These are phyloP conservation scores for Chaetops frenatus DNA, from an alignment of 2,113 vertebrate species.

Conservation along the genomic window DNA sequence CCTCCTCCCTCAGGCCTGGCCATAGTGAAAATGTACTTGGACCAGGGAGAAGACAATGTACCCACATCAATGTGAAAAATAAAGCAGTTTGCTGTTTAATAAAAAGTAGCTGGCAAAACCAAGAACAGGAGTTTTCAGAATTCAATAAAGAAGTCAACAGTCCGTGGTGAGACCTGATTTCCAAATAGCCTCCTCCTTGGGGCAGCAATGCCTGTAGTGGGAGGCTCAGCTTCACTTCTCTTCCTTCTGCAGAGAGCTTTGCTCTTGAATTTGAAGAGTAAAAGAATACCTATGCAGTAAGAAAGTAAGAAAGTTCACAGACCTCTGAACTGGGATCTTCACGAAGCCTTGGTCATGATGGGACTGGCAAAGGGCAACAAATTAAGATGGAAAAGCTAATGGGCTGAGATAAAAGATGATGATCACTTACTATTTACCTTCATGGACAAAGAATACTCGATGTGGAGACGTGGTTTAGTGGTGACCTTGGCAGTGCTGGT, in stretches of 20 bases:
- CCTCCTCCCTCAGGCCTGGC: neutral
- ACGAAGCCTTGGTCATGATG: accelerated
- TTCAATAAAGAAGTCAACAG: neutral
- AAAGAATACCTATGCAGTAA: neutral
- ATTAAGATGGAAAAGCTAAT: neutral
- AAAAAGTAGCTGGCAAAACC: neutral
- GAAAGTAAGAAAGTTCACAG: neutral
- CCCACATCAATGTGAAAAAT: neutral
- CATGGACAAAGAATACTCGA: neutral
- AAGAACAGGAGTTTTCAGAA: neutral
- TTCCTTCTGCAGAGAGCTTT: neutral
- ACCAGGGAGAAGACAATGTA: neutral
- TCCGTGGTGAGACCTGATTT: neutral
- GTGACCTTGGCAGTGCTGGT: neutral
- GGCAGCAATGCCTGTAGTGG: accelerated
- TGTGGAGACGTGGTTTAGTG: neutral
- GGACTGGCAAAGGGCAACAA: neutral
- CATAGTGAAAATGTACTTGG: neutral
- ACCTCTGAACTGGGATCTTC: neutral
- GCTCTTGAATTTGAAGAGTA: neutral
- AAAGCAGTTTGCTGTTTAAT: neutral
- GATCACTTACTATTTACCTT: neutral
- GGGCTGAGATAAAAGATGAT: neutral
- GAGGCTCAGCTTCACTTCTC: neutral
- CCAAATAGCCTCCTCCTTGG: neutral